Conservation (phyloP, 1,140 invertebrate genomes). For the Ganaspis sp. region DNA sequence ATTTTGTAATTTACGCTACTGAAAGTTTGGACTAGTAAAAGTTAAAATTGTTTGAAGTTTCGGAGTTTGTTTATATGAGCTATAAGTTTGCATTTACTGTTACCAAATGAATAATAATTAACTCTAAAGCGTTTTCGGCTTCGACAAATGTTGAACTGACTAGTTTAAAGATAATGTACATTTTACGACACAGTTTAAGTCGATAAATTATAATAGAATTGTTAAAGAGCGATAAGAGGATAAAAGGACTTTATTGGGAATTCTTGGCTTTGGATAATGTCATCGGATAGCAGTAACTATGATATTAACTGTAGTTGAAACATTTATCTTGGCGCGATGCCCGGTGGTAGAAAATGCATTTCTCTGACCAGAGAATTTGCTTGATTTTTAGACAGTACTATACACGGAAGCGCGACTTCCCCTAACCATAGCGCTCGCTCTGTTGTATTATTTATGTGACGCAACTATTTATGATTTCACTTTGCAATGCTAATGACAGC, state of each 20-base stretch:
- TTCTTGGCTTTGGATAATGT: slow-evolving; percentile 11
- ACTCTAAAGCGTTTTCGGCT: too few relatives aligned
- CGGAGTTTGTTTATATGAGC: too few relatives aligned
- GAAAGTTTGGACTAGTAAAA: too few relatives aligned
- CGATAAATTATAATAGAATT: neutral
- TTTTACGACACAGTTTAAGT: neutral
- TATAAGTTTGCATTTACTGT: too few relatives aligned
- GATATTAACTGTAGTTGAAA: slow-evolving; percentile 27
- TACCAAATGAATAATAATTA: too few relatives aligned
- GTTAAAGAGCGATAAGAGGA: slow-evolving; percentile 8
- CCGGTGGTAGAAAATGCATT: neutral
- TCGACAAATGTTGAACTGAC: too few relatives aligned
- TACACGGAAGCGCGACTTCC: slow-evolving; percentile 29
- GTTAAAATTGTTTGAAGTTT: too few relatives aligned
- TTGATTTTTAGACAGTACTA: neutral
- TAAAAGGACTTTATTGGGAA: neutral
- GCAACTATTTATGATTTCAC: slow-evolving; percentile 57
- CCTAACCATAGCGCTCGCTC: neutral
- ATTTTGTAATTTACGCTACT: too few relatives aligned
- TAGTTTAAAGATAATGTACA: too few relatives aligned
- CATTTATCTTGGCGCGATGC: slow-evolving; percentile 19
- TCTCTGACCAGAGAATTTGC: slow-evolving; percentile 12
- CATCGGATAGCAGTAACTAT: slow-evolving; percentile 22
- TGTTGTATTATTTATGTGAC: slow-evolving; percentile 47
- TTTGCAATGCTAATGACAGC: slow-evolving; percentile 64